These are phyloP conservation scores for Esox masquinongy DNA, from an alignment of 2,797 vertebrate genomes.

Conservation along the genomic window DNA sequence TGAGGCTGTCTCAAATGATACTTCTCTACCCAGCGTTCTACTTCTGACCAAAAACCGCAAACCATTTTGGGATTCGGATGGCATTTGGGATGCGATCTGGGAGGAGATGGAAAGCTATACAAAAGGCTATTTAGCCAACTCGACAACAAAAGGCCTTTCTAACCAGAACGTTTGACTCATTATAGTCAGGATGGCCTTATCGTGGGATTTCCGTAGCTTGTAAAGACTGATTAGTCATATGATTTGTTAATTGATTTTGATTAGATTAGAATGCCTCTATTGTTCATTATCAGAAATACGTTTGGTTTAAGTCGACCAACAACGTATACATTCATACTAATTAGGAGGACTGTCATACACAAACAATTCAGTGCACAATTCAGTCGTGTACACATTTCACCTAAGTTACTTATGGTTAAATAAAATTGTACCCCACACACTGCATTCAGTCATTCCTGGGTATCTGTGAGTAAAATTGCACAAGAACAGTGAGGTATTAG, in stretches of 20 bases:
- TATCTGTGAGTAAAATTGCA: neutral
- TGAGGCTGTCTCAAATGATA: neutral
- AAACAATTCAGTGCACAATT: neutral
- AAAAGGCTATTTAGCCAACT: neutral
- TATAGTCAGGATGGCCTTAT: neutral
- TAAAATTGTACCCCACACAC: too few relatives aligned
- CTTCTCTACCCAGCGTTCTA: neutral
- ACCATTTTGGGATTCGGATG: neutral
- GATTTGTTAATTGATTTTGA: neutral
- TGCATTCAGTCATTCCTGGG: neutral
- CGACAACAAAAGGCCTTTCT: neutral
- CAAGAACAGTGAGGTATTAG: neutral
- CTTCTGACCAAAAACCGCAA: neutral
- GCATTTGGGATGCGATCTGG: neutral
- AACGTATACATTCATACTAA: neutral
- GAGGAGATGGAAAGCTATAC: neutral
- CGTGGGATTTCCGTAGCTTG: neutral
- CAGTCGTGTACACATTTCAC: neutral
- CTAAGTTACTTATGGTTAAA: too few relatives aligned
- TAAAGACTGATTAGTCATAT: neutral
- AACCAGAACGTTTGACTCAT: neutral
- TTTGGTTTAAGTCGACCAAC: neutral
- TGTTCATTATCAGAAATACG: neutral
- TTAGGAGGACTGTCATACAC: neutral
- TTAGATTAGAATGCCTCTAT: neutral